Percentiles rank a stretch among this genome's conserved stretches.
Conservation (phyloP, 2,888 invertebrate species). For the Diarsia mendica region DNA sequence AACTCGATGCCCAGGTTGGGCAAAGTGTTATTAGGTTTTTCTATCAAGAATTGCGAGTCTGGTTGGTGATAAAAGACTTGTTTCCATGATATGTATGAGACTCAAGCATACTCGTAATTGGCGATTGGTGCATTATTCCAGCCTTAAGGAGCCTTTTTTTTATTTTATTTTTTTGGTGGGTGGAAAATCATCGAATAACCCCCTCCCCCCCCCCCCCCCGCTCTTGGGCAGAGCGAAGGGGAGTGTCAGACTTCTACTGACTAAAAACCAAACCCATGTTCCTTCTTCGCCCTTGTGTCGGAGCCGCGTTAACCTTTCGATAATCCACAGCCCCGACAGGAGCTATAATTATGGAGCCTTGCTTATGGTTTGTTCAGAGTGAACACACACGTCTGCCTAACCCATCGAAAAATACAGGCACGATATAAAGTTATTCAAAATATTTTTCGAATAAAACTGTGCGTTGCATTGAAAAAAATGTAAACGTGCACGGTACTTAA, state of each 20-base stretch:
- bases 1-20: neutral
- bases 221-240: too few relatives aligned
- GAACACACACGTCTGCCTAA: neutral
- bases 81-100: neutral
- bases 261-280: too few relatives aligned
- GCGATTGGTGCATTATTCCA: neutral
- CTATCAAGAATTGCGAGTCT: neutral
- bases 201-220: too few relatives aligned
- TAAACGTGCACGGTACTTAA: conserved; percentile 11
- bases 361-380: neutral
- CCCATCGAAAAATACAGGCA: neutral
- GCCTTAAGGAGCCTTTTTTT: too few relatives aligned
- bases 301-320: too few relatives aligned
- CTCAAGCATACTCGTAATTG: neutral
- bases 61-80: neutral
- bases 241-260: too few relatives aligned
- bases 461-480: neutral
- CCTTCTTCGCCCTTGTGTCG: too few relatives aligned
- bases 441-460: neutral
- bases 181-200: too few relatives aligned
- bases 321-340: too few relatives aligned
- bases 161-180: too few relatives aligned
- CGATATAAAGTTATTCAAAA: neutral
- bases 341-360: too few relatives aligned
- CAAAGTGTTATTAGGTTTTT: neutral